Evolutionary conservation across 2,888 invertebrate genomes (phyloP), one percentile per base, ranked within the genome.

Genomic region (Tipula lateralis): DNA sequence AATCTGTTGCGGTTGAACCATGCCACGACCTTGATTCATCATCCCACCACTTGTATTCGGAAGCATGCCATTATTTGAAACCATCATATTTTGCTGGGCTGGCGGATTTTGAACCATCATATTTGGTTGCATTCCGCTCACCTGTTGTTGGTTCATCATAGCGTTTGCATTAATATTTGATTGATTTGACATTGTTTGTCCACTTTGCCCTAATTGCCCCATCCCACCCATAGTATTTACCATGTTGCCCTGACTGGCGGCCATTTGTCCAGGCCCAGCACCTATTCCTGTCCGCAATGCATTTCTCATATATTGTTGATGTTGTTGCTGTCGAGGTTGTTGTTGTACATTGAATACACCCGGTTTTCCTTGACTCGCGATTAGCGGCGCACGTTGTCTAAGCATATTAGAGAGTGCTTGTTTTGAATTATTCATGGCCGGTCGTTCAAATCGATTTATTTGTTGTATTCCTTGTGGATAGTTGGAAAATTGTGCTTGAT

Each of bases 351-450:
- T 87, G 86, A 88, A 89, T 39, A 84, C 84, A 6, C 85, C 85
- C 1, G 88, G 87, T 86, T 87, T 87, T 29, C 86, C 88, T 85
- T 89, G 89, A 86, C 91, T 91, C 1, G 91, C 90, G 84, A 87
- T 86, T 6, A 87, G 85, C 0, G 96, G 96, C 86, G 95, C 92
- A 4, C 97, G 92, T 87, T 94, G 93, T 0, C 96, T 92, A 84
- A 97, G 90, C 96, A 97, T 96, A 88, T 96, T 94, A 84, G 95
- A 95, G 50, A 97, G 91, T 0, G 97, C 97, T 88, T 96, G 96
- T 88, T 97, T 97, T 4, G 95, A 95, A 87, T 94, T 95, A 88
- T 94, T 94, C 87, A 95, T 86, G 29, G 88, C 89, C 0, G 89
- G 91, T n/a, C 90, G 88, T 86, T 90, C 90, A 84, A 90, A 90